Evolutionary conservation across 92 coral and sea anemone genomes (phyloP).

Genomic region (Actinernus sp.): DNA sequence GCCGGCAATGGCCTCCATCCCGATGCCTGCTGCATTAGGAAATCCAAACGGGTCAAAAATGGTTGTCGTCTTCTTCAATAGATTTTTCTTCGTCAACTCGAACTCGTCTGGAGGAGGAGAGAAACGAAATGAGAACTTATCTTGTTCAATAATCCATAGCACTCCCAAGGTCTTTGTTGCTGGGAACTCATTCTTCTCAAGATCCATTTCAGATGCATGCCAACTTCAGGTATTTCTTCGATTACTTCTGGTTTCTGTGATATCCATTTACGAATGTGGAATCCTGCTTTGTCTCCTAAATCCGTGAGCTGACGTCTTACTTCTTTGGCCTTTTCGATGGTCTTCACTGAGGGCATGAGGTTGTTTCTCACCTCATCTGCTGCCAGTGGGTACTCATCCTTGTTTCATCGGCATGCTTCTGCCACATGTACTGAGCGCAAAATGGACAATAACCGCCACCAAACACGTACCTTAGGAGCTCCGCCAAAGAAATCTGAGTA

Average conservation of each 20-base stretch:
- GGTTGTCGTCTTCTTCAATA: slow-evolving; percentile 30
- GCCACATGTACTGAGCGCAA: slow-evolving; percentile 58
- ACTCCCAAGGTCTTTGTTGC: too few relatives aligned
- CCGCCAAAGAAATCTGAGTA: slow-evolving; percentile 49
- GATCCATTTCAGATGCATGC: too few relatives aligned
- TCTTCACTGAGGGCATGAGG: slow-evolving; percentile 52
- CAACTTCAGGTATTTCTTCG: too few relatives aligned
- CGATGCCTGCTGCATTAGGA: slow-evolving; percentile 12
- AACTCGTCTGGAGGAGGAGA: slow-evolving; percentile 43
- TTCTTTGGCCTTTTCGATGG: slow-evolving; percentile 54
- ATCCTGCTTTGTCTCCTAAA: slow-evolving; percentile 55
- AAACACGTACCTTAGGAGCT: slow-evolving; percentile 57
- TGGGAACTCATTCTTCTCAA: too few relatives aligned
- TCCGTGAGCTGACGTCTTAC: slow-evolving; percentile 47
- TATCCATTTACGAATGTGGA: slow-evolving; percentile 65
- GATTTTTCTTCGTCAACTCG: slow-evolving; percentile 39
- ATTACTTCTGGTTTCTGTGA: slow-evolving; percentile 43
- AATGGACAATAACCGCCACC: slow-evolving; percentile 75
- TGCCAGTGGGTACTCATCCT: slow-evolving; percentile 12
- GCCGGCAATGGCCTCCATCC: slow-evolving; percentile 1
- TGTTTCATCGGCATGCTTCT: slow-evolving; percentile 24
- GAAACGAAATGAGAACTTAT: slow-evolving; percentile 46
- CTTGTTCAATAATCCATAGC: slow-evolving; percentile 51
- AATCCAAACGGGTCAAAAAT: slow-evolving; percentile 19
- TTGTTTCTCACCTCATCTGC: slow-evolving; percentile 47